Conservation (phyloP, 2,888 invertebrate genomes). For the Eurytoma californica region DNA sequence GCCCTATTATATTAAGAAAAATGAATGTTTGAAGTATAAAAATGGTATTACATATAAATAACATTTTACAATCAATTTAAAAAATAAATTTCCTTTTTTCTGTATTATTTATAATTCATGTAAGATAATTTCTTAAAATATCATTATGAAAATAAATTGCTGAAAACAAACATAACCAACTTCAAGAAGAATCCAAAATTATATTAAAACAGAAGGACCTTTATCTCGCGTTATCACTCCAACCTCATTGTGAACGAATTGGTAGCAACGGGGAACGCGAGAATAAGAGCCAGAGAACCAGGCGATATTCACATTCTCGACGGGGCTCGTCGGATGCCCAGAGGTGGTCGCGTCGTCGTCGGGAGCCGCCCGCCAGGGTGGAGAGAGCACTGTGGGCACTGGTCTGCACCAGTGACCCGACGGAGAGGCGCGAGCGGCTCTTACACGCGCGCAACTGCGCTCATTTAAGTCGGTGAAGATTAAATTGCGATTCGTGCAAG, state of each 20-base stretch:
- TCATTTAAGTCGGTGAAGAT: constrained; percentile 31
- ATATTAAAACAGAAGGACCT: too few relatives aligned
- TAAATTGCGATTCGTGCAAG: constrained; percentile 27
- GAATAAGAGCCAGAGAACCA: constrained; percentile 42
- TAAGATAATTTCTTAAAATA: too few relatives aligned
- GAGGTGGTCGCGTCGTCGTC: constrained; percentile 59
- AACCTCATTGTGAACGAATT: constrained; percentile 25
- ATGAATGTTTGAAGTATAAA: too few relatives aligned
- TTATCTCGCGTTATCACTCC: too few relatives aligned
- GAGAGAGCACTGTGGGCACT: constrained; percentile 69
- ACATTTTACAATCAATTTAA: too few relatives aligned
- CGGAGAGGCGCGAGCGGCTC: constrained; percentile 61
- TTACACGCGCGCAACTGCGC: constrained; percentile 60
- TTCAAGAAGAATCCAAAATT: too few relatives aligned
- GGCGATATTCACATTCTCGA: constrained; percentile 72
- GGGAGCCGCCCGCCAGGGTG: constrained; percentile 59
- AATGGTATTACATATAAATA: too few relatives aligned
- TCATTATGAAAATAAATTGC: too few relatives aligned
- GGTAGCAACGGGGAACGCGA: not conserved
- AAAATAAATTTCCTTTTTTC: too few relatives aligned
- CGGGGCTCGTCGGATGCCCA: constrained; percentile 58
- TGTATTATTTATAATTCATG: too few relatives aligned
- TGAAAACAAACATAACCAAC: too few relatives aligned
- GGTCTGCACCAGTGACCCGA: constrained; percentile 72
- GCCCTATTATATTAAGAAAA: too few relatives aligned